These are phyloP conservation scores for Noctua fimbriata DNA, from an alignment of 2,888 invertebrate genomes.

Conservation along the genomic window DNA sequence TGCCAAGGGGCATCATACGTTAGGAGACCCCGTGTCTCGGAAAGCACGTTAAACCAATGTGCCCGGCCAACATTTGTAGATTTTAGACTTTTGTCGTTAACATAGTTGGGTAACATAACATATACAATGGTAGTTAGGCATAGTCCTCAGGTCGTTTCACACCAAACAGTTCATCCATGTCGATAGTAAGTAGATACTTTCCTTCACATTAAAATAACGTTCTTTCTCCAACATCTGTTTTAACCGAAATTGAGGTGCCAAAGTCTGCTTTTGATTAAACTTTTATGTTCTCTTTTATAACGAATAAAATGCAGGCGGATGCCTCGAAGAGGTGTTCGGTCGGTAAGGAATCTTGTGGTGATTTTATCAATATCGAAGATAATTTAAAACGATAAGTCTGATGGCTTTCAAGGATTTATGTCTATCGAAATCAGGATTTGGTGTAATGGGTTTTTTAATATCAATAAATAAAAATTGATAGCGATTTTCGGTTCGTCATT, in stretches of 20 bases:
- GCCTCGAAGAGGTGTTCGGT: conserved; percentile 28
- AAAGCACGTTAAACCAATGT: background rate
- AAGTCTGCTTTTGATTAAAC: conserved; percentile 69
- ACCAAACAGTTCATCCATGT: background rate
- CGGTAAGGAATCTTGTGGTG: conserved; percentile 43
- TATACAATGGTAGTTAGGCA: background rate
- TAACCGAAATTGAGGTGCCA: conserved; percentile 50
- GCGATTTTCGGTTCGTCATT: conserved; percentile 22
- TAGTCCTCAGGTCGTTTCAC: background rate
- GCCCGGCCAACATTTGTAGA: background rate
- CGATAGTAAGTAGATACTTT: background rate
- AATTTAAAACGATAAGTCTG: conserved; percentile 51
- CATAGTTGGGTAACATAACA: background rate
- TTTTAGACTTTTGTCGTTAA: background rate
- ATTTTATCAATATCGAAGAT: conserved; percentile 56
- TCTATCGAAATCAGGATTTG: conserved; percentile 47
- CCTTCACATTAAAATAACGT: conserved; percentile 18
- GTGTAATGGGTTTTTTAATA: conserved; percentile 48
- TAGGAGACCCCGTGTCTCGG: background rate
- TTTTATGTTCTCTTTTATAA: conserved; percentile 69
- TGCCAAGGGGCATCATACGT: background rate
- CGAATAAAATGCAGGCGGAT: conserved; percentile 62
- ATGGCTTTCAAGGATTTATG: conserved; percentile 48
- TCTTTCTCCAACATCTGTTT: conserved; percentile 45
- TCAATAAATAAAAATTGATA: conserved; percentile 35